Base-by-base conservation (phyloP, 1,140 invertebrate genomes). In the Tetranychus urticae region DNA sequence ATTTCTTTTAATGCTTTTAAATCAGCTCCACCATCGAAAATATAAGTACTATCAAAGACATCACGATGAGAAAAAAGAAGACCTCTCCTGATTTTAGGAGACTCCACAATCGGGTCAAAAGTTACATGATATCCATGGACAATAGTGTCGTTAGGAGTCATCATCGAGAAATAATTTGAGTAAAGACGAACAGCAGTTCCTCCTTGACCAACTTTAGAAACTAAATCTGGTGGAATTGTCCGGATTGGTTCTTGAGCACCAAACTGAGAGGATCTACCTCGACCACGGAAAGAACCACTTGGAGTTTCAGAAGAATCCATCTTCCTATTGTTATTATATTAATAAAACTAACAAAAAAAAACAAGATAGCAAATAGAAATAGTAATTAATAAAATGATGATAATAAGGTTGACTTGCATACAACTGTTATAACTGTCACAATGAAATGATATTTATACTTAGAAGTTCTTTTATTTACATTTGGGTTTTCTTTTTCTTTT, bases 41-140 rank as follows among this genome's bases (percentile, higher is more conserved):
- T 6, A 48, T 59, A 66, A 13, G 34, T 14, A 37, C 56, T 73
- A 1, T 77, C 78, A 1, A 84, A 64, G 1, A 61, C 69, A 2
- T 76, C 71, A 36, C 68, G 69, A 63, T 85, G 82, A 3, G 72
- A 58, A 33, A 72, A 67, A 0, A 86, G 59, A 1, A 86, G 68
- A 42, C 33, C 31, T 10, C 60, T 6, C 23, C 54, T 13, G 4
- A 61, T 10, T 46, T 42, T 31, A 1, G 36, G 3, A n/a, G 60
- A 37, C 33, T 61, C 60, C 10, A 61, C 39, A 4, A 35, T 23
- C 54, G 60, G 60, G 3, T 55, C 35, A 35, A 61, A 61, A 33
- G 56, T n/a, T 3, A 61, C 60, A 35, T 56, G 50, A 61, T 56
- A 61, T 8, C 4, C 12, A 1, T 61, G 12, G 2, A 61, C 37